Evolutionary conservation across 1,140 invertebrate species (phyloP), one percentile per base, ranked within the genome.

Genomic region (Apocrypta bakeri): DNA sequence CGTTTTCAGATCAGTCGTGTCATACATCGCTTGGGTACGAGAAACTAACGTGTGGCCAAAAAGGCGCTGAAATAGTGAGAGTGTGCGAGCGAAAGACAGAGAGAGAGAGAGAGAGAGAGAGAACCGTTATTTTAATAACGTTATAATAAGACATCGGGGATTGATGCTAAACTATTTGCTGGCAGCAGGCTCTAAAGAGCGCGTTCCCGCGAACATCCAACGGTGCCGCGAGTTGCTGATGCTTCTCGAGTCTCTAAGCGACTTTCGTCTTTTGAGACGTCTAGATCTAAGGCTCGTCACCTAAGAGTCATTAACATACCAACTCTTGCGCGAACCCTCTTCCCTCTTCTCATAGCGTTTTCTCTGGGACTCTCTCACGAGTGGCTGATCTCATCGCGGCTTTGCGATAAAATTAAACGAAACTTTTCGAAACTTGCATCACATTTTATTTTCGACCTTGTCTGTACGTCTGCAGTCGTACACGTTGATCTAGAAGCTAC

Each of bases 131-230:
- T 91, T 91, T 91, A 90, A 92, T 92, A 91, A 91, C 90, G 90
- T 91, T 92, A 92, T 92, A 92, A 92, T 92, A 92, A 92, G 91
- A 91, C 91, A 88, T 91, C 87, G 88, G 90, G 86, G 88, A 92
- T 91, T 92, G 90, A 91, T 91, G 91, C 88, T 91, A 84, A 91
- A 91, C 90, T 92, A 92, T 92, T 91, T 87, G 90, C 88, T 90
- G 91, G 90, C 90, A 91, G 87, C 86, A 87, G 85, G 85, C 86
- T 85, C 87, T 86, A 89, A 90, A 90, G 33, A 37, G 88, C 85
- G 84, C 61, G 48, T 37, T 81, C 63, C 73, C 72, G 73, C 66
- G 80, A 76, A 71, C 42, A 71, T 80, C 81, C 74, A 73, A 71
- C 72, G 78, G 56, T 37, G 75, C 82, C 85, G 80, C 83, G 80